Base-by-base conservation (phyloP, 2,113 vertebrate species). In the Telmatochromis sp. region DNA sequence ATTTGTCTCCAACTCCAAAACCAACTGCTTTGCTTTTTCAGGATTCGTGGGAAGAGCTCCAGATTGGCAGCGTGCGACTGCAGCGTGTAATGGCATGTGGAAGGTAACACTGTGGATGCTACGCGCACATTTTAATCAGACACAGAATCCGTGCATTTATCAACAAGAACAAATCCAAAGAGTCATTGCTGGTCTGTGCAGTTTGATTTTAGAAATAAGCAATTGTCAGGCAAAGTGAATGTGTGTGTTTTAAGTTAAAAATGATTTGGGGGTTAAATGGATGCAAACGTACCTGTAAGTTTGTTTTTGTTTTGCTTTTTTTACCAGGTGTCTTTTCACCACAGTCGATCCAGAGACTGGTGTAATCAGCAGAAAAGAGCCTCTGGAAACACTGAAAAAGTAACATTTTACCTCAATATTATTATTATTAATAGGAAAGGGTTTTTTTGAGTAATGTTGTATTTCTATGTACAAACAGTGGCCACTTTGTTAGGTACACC, bases 291-390 rank as follows among this genome's bases (percentile, higher is more conserved):
- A 31, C 8, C 10, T 83, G 86, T 47, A 15, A 1, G 28, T 60
- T 60, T 19, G 1, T 17, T 60, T 60, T 33, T 60, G 57, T 10
- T 63, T 63, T 60, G 9, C 0, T 33, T 53, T 90, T 5, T 5
- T 81, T 84, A 5, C 0, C 93, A 99, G 99, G 86, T 99, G 99
- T 90, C 45, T 99, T 91, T 90, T 99, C 83, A 99, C 98, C 60
- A 99, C 98, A 0, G 96, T 99, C 85, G 96, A 99, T 94, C 98
- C 98, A 13, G 97, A 98, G 89, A 99, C 98, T 1, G 98, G 98
- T 4, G 37, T 98, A n/a, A 95, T 98, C 2, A 95, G 87, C 93
- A 96, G 97, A 65, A 98, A 99, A 82, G 97, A 99, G 89, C 98
- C 99, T 0, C 95, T 99, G 93, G 96, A 98, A 15, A 99, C 98